Conservation (phyloP, 2,113 vertebrate genomes). For the Scartelaos histophorus region DNA sequence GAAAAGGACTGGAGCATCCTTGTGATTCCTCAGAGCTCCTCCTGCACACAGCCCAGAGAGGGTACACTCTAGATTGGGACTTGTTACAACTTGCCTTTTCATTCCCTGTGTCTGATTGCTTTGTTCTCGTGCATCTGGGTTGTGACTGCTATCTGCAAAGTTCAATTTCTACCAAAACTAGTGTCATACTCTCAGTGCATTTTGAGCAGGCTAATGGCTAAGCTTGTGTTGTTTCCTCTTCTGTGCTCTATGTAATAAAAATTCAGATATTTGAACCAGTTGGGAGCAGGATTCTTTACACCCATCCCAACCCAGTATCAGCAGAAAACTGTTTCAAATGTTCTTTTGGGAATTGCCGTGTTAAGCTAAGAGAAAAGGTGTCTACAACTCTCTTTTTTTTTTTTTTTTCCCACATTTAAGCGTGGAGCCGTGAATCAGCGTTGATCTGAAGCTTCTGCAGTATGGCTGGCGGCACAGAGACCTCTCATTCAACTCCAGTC, state of each 20-base stretch:
- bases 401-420: conserved; percentile 65
- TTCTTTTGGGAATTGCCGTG: not conserved
- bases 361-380: not conserved
- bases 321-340: not conserved
- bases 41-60: conserved; percentile 27
- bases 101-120: not conserved
- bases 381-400: conserved; percentile 63
- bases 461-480: conserved; percentile 59
- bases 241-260: not conserved
- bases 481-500: conserved; percentile 55
- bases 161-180: not conserved
- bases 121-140: not conserved
- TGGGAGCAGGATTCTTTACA: no score
- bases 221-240: no score
- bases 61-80: conserved; percentile 19
- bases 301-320: not conserved
- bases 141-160: not conserved
- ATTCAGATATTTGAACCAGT: no score
- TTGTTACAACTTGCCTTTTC: not conserved
- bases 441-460: conserved; percentile 56
- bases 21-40: conserved; percentile 44
- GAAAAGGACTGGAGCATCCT: conserved; percentile 53
- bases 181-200: not conserved
- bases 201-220: not conserved
- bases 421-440: conserved; percentile 58